Evolutionary conservation across 2,888 invertebrate genomes (phyloP).

Genomic region (Argyra leucocephala): DNA sequence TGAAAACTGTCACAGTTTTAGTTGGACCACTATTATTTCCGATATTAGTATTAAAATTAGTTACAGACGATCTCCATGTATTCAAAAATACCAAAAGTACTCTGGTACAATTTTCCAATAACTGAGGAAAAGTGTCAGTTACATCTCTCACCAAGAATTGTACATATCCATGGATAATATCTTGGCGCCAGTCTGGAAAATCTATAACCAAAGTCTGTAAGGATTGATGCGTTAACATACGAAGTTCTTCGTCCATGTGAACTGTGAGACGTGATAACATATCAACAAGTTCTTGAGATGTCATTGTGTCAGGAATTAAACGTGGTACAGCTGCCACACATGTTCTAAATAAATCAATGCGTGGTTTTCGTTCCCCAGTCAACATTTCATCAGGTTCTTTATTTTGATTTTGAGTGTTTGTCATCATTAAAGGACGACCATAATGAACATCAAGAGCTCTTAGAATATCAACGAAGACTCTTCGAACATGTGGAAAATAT

Average conservation of each 20-base stretch:
- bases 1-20: conserved; percentile 19
- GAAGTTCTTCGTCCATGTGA: conserved; percentile 96
- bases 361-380: conserved; percentile 91
- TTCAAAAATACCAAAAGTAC: conserved; percentile 86
- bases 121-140: conserved; percentile 43
- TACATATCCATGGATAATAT: conserved; percentile 87
- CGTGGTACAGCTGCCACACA: conserved; percentile 98
- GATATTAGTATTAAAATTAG: conserved; percentile 26
- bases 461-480: conserved; percentile 92
- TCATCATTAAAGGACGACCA: conserved; percentile 93
- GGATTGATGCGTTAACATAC: conserved; percentile 87
- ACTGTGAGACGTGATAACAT: conserved; percentile 87
- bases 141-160: conserved; percentile 92
- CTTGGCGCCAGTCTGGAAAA: conserved; percentile 95
- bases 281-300: conserved; percentile 86
- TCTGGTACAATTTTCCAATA: conserved; percentile 86
- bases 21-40: conserved; percentile 27
- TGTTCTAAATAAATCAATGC: conserved; percentile 94
- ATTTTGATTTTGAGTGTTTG: conserved; percentile 88
- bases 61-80: conserved; percentile 79
- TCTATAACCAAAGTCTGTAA: conserved; percentile 91
- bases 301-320: conserved; percentile 95
- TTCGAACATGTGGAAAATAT: conserved; percentile 90
- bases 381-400: conserved; percentile 88
- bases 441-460: conserved; percentile 90